Percentiles rank a stretch among this genome's conserved stretches.
phyloP scores from a whole-genome alignment of 1,140 invertebrate species.

The Ctenoplectra terminalis region DNA sequence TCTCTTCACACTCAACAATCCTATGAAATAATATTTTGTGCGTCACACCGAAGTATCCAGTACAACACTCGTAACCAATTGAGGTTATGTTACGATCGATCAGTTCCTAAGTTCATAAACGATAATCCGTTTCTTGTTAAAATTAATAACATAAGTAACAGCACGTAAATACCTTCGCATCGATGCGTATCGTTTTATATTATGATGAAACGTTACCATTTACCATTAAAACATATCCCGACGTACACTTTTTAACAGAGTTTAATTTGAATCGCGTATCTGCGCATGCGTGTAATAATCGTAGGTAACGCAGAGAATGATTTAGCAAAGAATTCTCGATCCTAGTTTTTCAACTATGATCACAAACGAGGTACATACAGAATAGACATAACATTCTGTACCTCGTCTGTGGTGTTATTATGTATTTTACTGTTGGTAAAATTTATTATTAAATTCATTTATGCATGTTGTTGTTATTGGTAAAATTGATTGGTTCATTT shows the following conservation, averaged over 20 bases:
- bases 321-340: not conserved
- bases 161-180: too few species aligned
- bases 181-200: not conserved
- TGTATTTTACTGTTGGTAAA: too few species aligned
- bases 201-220: not conserved
- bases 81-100: not conserved
- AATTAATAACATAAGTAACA: not conserved
- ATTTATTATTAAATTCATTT: too few species aligned
- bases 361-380: too few species aligned
- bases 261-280: not conserved
- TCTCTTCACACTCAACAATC: not conserved
- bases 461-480: too few species aligned
- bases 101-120: not conserved
- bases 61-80: not conserved
- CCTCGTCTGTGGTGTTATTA: too few species aligned
- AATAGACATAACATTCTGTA: too few species aligned
- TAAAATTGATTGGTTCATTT: too few species aligned
- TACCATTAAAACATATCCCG: not conserved
- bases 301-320: constrained; percentile 6
- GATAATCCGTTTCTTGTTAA: not conserved
- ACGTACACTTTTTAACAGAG: not conserved
- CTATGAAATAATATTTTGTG: not conserved
- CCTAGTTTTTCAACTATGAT: not conserved
- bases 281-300: not conserved
- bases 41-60: not conserved